These are phyloP conservation scores for Drosophila pegasa DNA, from an alignment of 2,888 invertebrate genomes.

Conservation along the genomic window DNA sequence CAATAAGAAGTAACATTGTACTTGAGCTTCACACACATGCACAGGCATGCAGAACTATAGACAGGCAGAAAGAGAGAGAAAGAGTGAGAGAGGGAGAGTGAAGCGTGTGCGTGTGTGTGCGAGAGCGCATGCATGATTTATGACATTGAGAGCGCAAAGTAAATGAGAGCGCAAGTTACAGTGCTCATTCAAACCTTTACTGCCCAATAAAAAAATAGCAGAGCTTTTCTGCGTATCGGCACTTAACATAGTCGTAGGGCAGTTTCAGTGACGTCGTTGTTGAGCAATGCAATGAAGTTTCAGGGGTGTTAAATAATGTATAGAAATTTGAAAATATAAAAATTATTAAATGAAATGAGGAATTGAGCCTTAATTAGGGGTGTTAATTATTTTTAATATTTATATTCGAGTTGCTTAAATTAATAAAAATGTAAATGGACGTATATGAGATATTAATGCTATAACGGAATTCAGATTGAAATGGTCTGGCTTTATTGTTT, in stretches of 20 bases:
- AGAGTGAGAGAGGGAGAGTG: not conserved
- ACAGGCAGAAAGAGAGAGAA: slow-evolving; percentile 8
- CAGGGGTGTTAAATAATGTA: not conserved
- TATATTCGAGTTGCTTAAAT: no score
- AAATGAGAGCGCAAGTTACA: slow-evolving; percentile 34
- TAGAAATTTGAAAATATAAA: no score
- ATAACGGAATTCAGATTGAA: no score
- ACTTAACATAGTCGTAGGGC: slow-evolving; percentile 31
- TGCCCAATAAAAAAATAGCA: slow-evolving; percentile 37
- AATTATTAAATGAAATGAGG: not conserved
- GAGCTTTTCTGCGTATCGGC: slow-evolving; percentile 43
- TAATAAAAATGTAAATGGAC: no score
- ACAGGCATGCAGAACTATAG: slow-evolving; percentile 17
- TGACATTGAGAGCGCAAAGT: slow-evolving; percentile 21
- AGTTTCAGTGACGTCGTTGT: slow-evolving; percentile 15
- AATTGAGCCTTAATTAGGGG: not conserved
- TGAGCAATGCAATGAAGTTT: not conserved
- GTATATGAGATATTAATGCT: no score
- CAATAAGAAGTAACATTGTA: slow-evolving; percentile 49
- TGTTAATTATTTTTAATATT: not conserved
- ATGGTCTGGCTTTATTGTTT: no score
- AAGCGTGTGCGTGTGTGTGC: not conserved
- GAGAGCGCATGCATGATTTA: slow-evolving; percentile 33
- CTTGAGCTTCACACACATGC: slow-evolving; percentile 38
- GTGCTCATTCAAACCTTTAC: slow-evolving; percentile 36